Base-by-base conservation (phyloP, 2,888 invertebrate genomes). In the Leptopterna dolabrata region DNA sequence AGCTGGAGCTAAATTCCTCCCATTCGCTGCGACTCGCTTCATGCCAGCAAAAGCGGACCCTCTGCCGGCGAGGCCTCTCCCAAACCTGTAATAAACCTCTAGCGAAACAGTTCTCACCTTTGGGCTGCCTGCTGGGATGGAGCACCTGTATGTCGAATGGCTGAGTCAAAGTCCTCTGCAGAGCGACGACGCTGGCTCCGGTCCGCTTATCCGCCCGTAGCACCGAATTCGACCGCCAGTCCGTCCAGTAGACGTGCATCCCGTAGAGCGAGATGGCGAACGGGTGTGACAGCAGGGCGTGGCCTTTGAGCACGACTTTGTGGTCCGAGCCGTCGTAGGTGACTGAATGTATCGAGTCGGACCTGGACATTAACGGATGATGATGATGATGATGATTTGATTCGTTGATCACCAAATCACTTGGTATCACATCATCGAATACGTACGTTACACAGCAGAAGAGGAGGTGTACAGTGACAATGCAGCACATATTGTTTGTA, bases 131-230 rank as follows among this genome's bases (percentile, higher is more conserved):
- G 90, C 95, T 94, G 0, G 96, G 95, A 91, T 96, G 96, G 90
- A 96, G 92, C 70, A 97, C 95, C 92, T 97, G 96, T 89, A 98
- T 94, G 91, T 97, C 97, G 93, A 97, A 98, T 0, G 98, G 98
- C 92, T 98, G 97, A 1, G 96, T 95, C 89, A 96, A 94, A 14
- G 97, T 96, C 89, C 96, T 93, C 91, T 97, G 96, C 90, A 98
- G 94, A 19, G 96, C 94, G 88, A 94, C 93, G 1, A 97, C 95
- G 91, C 96, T 95, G 29, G 94, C 94, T 88, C 95, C 96, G 92
- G 95, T 95, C 95, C 96, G 97, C 92, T 98, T 98, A 92, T 96
- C 96, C 43, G 97, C 97, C 91, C 96, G 93, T 90, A 96, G 95
- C 2, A 98, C 96, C 89, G 96, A 95, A 91, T 96, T 97, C 87